Conservation (phyloP, 1,140 invertebrate genomes). For the Camponotus pennsylvanicus region DNA sequence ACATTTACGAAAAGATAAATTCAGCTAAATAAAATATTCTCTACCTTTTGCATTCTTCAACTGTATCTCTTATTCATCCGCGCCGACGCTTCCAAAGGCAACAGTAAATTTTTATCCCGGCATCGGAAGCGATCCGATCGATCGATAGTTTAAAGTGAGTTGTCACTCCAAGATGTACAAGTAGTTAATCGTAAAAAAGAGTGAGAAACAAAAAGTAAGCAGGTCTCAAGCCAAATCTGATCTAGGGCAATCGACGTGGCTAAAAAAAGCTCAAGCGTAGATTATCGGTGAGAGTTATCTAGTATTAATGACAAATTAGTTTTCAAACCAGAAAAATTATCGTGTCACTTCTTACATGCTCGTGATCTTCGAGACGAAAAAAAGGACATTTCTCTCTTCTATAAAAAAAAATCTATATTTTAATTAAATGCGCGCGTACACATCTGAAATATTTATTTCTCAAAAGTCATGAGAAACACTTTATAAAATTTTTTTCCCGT, state of each 20-base stretch:
- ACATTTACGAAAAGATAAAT: not conserved
- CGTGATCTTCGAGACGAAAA: not conserved
- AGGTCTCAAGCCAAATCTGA: conserved; percentile 56
- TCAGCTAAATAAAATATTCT: not conserved
- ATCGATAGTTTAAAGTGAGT: conserved; percentile 39
- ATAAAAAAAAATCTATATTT: not conserved
- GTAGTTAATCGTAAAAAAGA: conserved; percentile 60
- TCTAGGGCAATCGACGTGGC: conserved; percentile 53
- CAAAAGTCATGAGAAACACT: not conserved
- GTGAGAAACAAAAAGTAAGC: conserved; percentile 43
- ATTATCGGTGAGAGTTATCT: conserved; percentile 45
- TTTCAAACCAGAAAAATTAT: not conserved
- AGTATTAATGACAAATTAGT: conserved; percentile 10
- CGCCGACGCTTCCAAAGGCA: not conserved
- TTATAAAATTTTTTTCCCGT: not conserved
- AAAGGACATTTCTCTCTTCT: not conserved
- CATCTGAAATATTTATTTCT: not conserved
- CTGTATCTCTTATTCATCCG: conserved; percentile 20
- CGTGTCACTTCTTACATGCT: not conserved
- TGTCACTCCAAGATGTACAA: conserved; percentile 48
- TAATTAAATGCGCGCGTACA: not conserved
- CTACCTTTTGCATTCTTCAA: not conserved
- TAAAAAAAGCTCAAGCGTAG: conserved; percentile 28
- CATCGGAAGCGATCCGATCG: conserved; percentile 16
- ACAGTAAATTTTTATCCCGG: conserved; percentile 15